Evolutionary conservation across 1,140 invertebrate genomes (phyloP).

Genomic region (Orchestia grillus): DNA sequence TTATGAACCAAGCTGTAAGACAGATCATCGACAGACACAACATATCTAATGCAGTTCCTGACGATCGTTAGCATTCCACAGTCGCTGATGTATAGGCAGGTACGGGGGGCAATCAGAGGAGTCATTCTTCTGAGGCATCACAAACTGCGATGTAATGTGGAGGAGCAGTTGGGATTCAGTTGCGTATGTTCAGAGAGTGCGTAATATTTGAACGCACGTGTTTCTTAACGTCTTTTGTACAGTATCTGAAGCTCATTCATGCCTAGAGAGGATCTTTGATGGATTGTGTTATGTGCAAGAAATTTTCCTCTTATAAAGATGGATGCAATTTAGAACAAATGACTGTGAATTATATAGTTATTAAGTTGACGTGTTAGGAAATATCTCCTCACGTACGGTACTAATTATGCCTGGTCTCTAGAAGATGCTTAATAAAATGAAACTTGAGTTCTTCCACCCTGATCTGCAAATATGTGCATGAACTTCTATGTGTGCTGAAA

Average conservation of each 20-base stretch:
- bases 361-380: too few relatives aligned
- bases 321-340: too few relatives aligned
- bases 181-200: neutral
- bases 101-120: neutral
- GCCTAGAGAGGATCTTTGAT: neutral
- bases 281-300: too few relatives aligned
- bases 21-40: neutral
- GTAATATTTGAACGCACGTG: neutral
- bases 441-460: too few relatives aligned
- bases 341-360: too few relatives aligned
- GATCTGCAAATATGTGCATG: too few relatives aligned
- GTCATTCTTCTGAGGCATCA: neutral
- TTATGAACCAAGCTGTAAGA: neutral
- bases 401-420: too few relatives aligned
- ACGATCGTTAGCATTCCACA: neutral
- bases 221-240: neutral
- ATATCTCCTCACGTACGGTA: too few relatives aligned
- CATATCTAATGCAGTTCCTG: neutral
- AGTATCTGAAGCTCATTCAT: neutral
- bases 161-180: neutral
- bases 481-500: too few relatives aligned
- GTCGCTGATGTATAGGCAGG: neutral
- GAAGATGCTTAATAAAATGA: too few relatives aligned
- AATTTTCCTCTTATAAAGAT: too few relatives aligned
- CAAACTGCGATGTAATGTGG: neutral